These are phyloP conservation scores for Agrochola litura DNA, from an alignment of 2,888 invertebrate genomes.

Conservation along the genomic window DNA sequence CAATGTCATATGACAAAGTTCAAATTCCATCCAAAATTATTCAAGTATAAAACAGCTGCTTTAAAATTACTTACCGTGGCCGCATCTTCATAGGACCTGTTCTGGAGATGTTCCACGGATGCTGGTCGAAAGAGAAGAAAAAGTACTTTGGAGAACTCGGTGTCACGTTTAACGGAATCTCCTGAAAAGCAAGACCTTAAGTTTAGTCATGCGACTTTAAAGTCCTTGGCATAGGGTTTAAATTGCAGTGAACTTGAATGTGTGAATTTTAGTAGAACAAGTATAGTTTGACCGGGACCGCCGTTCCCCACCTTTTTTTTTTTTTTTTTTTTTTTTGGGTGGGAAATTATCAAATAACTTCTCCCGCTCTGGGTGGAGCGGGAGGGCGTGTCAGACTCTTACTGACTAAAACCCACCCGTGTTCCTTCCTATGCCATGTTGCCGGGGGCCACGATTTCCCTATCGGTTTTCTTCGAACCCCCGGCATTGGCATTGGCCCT, in stretches of 20 bases:
- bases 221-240: neutral
- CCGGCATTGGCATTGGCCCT: too few species aligned
- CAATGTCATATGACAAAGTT: too few species aligned
- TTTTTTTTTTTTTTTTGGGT: too few species aligned
- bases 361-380: too few species aligned
- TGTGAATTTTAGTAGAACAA: neutral
- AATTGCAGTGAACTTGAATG: neutral
- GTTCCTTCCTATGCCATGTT: too few species aligned
- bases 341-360: too few species aligned
- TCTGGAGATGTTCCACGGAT: slow-evolving; percentile 89
- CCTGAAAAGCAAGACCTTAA: slow-evolving; percentile 62
- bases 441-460: too few species aligned
- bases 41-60: neutral
- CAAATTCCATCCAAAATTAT: neutral
- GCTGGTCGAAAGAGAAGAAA: slow-evolving; percentile 90
- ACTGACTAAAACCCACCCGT: too few species aligned
- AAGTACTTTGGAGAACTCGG: slow-evolving; percentile 88
- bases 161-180: slow-evolving; percentile 81
- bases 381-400: too few species aligned
- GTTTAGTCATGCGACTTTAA: neutral
- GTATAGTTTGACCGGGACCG: neutral
- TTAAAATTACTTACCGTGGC: slow-evolving; percentile 20
- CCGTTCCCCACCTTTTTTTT: too few species aligned
- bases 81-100: neutral
- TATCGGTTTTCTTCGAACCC: too few species aligned